Percentiles rank a stretch among this genome's conserved stretches.
These are phyloP conservation scores for Zaprionus taronus DNA, from an alignment of 1,140 invertebrate genomes.

Conservation along the genomic window DNA sequence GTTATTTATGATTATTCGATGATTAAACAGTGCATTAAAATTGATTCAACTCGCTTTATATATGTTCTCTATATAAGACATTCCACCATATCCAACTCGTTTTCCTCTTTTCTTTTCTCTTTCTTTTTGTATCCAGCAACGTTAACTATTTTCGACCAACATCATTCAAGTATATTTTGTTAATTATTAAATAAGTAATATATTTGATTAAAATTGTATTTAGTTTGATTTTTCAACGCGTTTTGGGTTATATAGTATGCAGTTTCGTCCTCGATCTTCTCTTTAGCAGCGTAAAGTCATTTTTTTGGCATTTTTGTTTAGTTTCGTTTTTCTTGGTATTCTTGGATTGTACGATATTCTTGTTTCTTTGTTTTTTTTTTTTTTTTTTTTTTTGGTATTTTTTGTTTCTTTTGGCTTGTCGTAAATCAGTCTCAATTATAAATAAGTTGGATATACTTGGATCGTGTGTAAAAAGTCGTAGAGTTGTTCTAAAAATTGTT, in stretches of 20 bases:
- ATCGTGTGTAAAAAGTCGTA: constrained; percentile 71
- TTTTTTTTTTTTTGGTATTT: constrained; percentile 26
- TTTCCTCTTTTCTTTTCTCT: constrained; percentile 1
- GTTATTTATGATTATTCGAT: constrained; percentile 82
- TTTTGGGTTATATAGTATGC: constrained; percentile 8
- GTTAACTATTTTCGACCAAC: constrained; percentile 41
- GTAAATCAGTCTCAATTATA: constrained; percentile 83
- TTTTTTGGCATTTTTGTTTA: constrained; percentile 17
- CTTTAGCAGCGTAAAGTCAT: constrained; percentile 34
- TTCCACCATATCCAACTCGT: constrained; percentile 48
- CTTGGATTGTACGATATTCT: constrained; percentile 34
- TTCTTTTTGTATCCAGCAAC: constrained; percentile 17
- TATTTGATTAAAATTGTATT: constrained; percentile 75
- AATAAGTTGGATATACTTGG: constrained; percentile 79
- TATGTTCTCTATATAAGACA: constrained; percentile 51
- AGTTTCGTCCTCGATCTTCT: constrained; percentile 8
- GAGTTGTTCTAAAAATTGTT: constrained; percentile 68
- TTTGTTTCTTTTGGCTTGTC: constrained; percentile 47
- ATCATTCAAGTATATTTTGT: constrained; percentile 43
- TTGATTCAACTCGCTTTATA: constrained; percentile 70
- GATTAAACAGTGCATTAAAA: constrained; percentile 84
- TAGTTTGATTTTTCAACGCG: constrained; percentile 55
- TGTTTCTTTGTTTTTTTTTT: constrained; percentile 26
- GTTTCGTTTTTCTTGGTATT: constrained; percentile 19
- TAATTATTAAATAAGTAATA: constrained; percentile 50